Percentiles rank a stretch among this genome's conserved stretches.
Evolutionary conservation across 2,797 vertebrate genomes (phyloP).

Genomic region (Tenualosa thibaudeaui): DNA sequence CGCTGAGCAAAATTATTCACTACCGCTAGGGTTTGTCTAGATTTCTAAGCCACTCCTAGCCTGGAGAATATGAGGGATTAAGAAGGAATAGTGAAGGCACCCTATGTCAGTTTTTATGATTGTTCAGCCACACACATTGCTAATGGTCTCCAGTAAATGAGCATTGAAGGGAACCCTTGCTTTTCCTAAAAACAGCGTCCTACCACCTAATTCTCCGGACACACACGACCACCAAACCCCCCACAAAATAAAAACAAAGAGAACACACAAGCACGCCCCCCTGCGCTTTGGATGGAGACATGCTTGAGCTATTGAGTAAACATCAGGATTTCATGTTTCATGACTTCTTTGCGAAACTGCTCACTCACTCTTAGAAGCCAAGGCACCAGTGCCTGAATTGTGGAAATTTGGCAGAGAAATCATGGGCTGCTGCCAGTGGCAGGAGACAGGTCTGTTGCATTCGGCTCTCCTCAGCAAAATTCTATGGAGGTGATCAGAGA

Average conservation of each 20-base stretch:
- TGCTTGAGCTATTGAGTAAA: slow-evolving; percentile 43
- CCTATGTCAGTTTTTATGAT: neutral
- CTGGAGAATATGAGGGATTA: neutral
- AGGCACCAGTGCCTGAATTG: slow-evolving; percentile 30
- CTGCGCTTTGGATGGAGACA: slow-evolving; percentile 42
- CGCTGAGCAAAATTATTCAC: too few species aligned
- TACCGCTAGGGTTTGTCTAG: too few species aligned
- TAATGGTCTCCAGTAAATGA: slow-evolving; percentile 23
- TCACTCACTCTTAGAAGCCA: slow-evolving; percentile 22
- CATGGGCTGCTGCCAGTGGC: slow-evolving; percentile 30
- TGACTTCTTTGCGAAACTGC: slow-evolving; percentile 40
- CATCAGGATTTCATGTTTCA: slow-evolving; percentile 45
- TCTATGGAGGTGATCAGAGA: slow-evolving; percentile 27
- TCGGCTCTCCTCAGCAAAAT: slow-evolving; percentile 32
- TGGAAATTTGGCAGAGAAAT: slow-evolving; percentile 35
- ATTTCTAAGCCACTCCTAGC: neutral
- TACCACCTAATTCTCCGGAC: slow-evolving; percentile 32
- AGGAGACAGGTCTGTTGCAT: slow-evolving; percentile 35
- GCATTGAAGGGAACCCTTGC: neutral
- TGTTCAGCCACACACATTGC: slow-evolving; percentile 11
- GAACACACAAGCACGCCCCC: slow-evolving; percentile 31
- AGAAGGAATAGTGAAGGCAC: neutral
- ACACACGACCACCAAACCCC: neutral
- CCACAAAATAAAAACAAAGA: slow-evolving; percentile 22
- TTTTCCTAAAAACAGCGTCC: slow-evolving; percentile 31